These are phyloP conservation scores for Trissonchulus sp. DNA, from an alignment of 2,888 invertebrate species.

Conservation along the genomic window DNA sequence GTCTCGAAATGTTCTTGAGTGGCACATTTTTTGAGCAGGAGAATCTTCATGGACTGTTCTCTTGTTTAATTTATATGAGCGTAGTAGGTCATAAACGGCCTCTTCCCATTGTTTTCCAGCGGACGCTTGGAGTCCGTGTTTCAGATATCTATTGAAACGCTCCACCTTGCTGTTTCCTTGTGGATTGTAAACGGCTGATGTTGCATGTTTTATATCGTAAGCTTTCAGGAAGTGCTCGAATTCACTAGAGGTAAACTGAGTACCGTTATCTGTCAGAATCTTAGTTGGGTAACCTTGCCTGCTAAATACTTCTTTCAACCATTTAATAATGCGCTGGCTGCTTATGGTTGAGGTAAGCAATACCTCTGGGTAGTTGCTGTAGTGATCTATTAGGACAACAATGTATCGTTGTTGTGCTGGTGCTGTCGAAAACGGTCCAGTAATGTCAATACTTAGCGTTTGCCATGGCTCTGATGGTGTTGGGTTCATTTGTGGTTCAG, in stretches of 20 bases:
- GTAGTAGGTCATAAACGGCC: neutral
- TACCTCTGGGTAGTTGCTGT: neutral
- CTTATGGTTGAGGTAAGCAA: neutral
- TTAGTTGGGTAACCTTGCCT: neutral
- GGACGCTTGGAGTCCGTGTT: neutral
- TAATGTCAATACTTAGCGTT: neutral
- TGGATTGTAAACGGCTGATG: neutral
- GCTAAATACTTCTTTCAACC: neutral
- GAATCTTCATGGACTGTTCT: too few relatives aligned
- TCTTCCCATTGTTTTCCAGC: neutral
- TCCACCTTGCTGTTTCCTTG: neutral
- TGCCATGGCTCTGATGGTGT: neutral
- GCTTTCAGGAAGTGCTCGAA: neutral
- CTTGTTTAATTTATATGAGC: too few relatives aligned
- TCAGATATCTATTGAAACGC: neutral
- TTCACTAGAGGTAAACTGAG: neutral
- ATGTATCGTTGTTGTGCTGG: neutral
- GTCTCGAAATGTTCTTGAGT: too few relatives aligned
- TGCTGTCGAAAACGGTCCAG: neutral
- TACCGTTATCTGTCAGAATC: neutral
- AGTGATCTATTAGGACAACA: neutral
- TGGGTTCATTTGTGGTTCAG: neutral
- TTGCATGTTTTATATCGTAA: neutral
- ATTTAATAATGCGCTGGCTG: neutral
- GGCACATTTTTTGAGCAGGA: too few relatives aligned